Evolutionary conservation across 2,888 invertebrate genomes (phyloP).

Genomic region (Laothoe populi): DNA sequence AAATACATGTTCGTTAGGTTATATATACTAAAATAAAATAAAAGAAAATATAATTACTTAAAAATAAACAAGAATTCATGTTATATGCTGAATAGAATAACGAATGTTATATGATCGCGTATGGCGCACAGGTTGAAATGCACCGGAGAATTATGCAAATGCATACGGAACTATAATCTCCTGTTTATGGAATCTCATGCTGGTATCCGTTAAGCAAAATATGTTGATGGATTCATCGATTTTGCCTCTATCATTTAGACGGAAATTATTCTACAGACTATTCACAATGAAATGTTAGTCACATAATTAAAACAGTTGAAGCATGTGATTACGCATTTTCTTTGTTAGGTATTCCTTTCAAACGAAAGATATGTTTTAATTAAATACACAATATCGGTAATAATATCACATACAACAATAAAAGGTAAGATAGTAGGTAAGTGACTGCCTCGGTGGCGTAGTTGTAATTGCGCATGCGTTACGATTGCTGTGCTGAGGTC

Average conservation of each 20-base stretch:
- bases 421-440: too few relatives aligned
- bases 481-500: too few relatives aligned
- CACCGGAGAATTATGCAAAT: constrained; percentile 9
- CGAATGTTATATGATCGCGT: background rate
- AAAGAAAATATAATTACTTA: too few relatives aligned
- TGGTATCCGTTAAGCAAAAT: constrained; percentile 8
- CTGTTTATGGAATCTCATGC: constrained; percentile 22
- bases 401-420: too few relatives aligned
- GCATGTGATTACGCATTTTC: background rate
- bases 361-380: too few relatives aligned
- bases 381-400: too few relatives aligned
- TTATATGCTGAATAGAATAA: too few relatives aligned
- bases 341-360: too few relatives aligned
- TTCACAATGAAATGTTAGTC: background rate
- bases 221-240: constrained; percentile 22
- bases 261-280: background rate
- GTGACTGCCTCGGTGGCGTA: too few relatives aligned
- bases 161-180: constrained; percentile 21
- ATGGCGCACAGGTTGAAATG: background rate
- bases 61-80: background rate
- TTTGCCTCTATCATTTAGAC: constrained; percentile 6
- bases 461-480: too few relatives aligned
- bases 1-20: too few relatives aligned
- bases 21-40: too few relatives aligned
- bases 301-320: background rate